These are phyloP conservation scores for Actenoides hombroni DNA, from an alignment of 2,113 vertebrate genomes.

Conservation along the genomic window DNA sequence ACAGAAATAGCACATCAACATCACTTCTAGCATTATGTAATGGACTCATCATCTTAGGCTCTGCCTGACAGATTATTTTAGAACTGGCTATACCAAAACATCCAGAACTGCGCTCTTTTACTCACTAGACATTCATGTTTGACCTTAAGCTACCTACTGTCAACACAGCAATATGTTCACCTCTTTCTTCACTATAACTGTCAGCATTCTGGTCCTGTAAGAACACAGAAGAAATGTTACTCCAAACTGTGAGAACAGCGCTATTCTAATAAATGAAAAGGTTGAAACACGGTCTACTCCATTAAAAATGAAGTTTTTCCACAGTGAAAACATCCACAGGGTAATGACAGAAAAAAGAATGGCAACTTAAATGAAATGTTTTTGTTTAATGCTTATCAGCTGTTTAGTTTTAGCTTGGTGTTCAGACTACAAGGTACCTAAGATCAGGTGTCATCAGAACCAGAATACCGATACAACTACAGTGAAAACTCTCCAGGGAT, in stretches of 20 bases:
- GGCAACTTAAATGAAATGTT: not conserved
- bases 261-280: not conserved
- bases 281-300: not conserved
- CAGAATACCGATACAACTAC: not conserved
- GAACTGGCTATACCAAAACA: slow-evolving; percentile 11
- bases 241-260: not conserved
- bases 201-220: not conserved
- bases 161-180: not conserved
- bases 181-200: not conserved
- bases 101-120: not conserved
- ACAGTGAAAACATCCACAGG: not conserved
- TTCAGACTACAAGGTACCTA: not conserved
- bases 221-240: not conserved
- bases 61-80: slow-evolving; percentile 25
- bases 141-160: not conserved
- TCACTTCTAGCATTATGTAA: slow-evolving; percentile 27
- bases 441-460: not conserved
- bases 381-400: not conserved
- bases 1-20: slow-evolving; percentile 32
- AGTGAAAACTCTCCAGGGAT: not conserved
- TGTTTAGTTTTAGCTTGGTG: not conserved
- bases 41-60: not conserved
- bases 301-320: not conserved
- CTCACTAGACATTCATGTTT: not conserved
- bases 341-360: not conserved